Conservation (phyloP, 1,140 invertebrate genomes). For the Drosophila oshimai region DNA sequence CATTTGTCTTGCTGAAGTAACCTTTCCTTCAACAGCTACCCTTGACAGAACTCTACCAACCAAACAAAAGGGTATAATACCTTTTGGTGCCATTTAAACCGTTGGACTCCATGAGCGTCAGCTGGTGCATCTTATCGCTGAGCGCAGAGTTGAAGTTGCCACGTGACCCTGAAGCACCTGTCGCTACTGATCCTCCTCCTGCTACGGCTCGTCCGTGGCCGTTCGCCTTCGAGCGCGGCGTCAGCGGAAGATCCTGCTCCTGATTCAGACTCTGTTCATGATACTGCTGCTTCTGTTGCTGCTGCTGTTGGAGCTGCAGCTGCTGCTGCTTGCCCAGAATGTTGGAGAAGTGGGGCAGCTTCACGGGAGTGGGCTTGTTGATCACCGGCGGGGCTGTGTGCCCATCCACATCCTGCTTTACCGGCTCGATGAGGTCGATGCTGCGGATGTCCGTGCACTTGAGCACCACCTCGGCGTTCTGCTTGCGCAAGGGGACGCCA, state of each 20-base stretch:
- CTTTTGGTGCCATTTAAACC: constrained; percentile 45
- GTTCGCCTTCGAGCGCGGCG: constrained; percentile 39
- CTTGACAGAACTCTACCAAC: not conserved
- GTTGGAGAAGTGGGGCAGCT: constrained; percentile 74
- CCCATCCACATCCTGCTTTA: constrained; percentile 55
- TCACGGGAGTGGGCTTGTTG: constrained; percentile 79
- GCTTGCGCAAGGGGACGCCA: constrained; percentile 87
- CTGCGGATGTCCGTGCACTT: constrained; percentile 82
- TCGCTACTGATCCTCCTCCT: not conserved
- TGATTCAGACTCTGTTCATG: constrained; percentile 13
- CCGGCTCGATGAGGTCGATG: constrained; percentile 70
- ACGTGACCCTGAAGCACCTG: not conserved
- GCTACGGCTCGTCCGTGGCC: not conserved
- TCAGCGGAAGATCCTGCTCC: constrained; percentile 33
- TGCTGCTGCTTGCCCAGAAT: constrained; percentile 65
- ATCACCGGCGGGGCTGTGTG: constrained; percentile 61
- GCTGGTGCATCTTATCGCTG: constrained; percentile 65
- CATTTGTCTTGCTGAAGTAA: too few relatives aligned
- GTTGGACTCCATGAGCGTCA: constrained; percentile 49
- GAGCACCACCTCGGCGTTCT: constrained; percentile 85
- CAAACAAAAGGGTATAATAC: constrained; percentile 2
- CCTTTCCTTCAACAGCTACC: too few relatives aligned
- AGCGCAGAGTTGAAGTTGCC: constrained; percentile 35
- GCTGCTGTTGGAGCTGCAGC: constrained; percentile 50
- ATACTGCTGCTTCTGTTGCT: constrained; percentile 32